Base-by-base conservation (phyloP, 2,797 vertebrate species). In the Girardinus metallicus region DNA sequence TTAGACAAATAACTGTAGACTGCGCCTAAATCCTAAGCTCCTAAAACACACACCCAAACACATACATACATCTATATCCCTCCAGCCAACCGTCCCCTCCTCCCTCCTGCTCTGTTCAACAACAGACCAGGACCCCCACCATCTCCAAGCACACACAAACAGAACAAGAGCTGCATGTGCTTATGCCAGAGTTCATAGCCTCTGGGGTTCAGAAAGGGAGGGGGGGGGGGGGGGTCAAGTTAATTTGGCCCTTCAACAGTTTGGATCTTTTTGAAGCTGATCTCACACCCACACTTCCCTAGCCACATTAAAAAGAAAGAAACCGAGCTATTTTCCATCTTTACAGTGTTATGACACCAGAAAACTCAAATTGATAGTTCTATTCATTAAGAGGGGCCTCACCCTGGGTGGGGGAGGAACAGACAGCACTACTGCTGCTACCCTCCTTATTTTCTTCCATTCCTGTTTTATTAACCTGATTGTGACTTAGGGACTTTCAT, bases 241-340 rank as follows among this genome's bases (percentile, higher is more conserved):
- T 91, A 95, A 93, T 91, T 93, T 95, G 93, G 91, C 92, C 87
- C 93, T 94, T 93, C 91, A 85, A 93, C 94, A 95, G 96, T 93
- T 94, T 91, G 85, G 88, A 95, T 95, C 96, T 85, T 87, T 92
- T 88, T 41, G 89, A 84, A 90, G 93, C 90, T 84, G 76, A 93
- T 94, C 94, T 88, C 89, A 84, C 82, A 36, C 83, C 85, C 86
- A 84, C 81, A 49, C 82, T 76, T 78, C 83, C 80, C 47, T 72
- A 76, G 49, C 70, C 64, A 87, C 84, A 79, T 75, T 81, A 85
- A 41, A 16, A 62, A 64, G 2, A 76, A 80, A 87, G 34, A 31
- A 71, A 87, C 86, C 83, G 92, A 95, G 93, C 87, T 83, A 79
- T 74, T 80, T 90, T 87, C 71, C 77, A 76, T 75, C 76, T 81